phyloP scores from a whole-genome alignment of 2,888 invertebrate genomes.

The Phalera bucephala region DNA sequence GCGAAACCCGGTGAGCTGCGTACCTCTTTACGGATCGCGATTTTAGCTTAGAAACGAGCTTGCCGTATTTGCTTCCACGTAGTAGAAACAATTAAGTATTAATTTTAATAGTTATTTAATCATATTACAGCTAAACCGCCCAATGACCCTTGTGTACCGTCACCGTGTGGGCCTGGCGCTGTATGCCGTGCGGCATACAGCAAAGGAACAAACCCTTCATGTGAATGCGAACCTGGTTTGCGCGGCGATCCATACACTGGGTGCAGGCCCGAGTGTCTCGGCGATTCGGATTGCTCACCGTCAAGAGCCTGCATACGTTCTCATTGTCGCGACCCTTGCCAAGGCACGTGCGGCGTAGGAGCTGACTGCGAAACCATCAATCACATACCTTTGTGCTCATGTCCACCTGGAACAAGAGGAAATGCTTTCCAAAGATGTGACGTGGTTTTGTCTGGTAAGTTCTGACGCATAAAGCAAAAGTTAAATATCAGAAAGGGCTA shows the following conservation, averaged over 20 bases:
- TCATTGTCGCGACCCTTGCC: constrained; percentile 92
- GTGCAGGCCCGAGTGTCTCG: constrained; percentile 92
- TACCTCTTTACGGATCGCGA: constrained; percentile 20
- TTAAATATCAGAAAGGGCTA: too few species aligned
- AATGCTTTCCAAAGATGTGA: constrained; percentile 87
- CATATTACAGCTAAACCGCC: constrained; percentile 66
- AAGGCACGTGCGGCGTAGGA: constrained; percentile 91
- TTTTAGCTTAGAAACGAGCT: constrained; percentile 48
- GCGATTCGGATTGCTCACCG: constrained; percentile 93
- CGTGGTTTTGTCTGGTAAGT: constrained; percentile 58
- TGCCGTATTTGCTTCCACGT: constrained; percentile 46
- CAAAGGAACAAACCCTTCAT: constrained; percentile 88
- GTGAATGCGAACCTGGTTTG: constrained; percentile 88
- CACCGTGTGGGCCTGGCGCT: constrained; percentile 92
- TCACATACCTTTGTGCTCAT: constrained; percentile 88
- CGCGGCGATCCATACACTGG: constrained; percentile 90
- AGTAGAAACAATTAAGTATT: constrained; percentile 5
- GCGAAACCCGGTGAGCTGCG: constrained; percentile 63
- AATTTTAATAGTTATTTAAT: constrained; percentile 9
- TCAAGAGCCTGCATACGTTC: constrained; percentile 91
- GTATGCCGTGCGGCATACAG: constrained; percentile 88
- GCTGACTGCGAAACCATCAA: constrained; percentile 90
- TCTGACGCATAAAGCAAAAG: too few species aligned
- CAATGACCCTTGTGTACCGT: constrained; percentile 91
- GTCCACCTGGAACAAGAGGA: constrained; percentile 86